Conservation (phyloP, 2,888 invertebrate genomes). For the Cryptocephalus primarius region DNA sequence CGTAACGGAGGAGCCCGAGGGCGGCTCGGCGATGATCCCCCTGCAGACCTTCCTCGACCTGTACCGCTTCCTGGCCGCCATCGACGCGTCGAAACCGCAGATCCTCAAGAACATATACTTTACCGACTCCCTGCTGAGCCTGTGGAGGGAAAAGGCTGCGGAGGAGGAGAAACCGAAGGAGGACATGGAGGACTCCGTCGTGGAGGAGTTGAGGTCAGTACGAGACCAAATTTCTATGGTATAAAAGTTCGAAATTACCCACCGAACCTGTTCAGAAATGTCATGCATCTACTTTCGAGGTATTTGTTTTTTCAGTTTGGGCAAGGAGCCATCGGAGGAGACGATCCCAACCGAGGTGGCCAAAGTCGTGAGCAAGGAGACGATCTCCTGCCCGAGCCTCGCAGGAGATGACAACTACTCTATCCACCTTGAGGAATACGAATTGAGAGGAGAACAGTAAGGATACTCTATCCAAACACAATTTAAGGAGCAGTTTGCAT, state of each 20-base stretch:
- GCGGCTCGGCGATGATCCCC: conserved; percentile 66
- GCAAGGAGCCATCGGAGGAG: conserved; percentile 4
- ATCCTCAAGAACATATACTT: conserved; percentile 29
- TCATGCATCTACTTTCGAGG: no score
- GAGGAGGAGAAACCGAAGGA: conserved; percentile 16
- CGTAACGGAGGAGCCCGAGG: conserved; percentile 73
- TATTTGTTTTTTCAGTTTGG: no score
- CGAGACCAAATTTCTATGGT: neutral
- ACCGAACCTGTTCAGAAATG: no score
- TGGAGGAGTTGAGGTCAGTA: conserved; percentile 12
- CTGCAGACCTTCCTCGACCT: conserved; percentile 49
- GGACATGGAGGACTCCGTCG: conserved; percentile 12
- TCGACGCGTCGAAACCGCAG: conserved; percentile 43
- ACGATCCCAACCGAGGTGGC: conserved; percentile 12
- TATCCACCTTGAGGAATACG: conserved; percentile 3
- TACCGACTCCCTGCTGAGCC: conserved; percentile 26
- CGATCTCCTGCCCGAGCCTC: conserved; percentile 26
- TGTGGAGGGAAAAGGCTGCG: conserved; percentile 19
- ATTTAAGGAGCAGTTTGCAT: no score
- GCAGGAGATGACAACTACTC: conserved; percentile 18
- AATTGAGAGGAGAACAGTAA: no score
- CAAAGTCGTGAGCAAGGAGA: conserved; percentile 13
- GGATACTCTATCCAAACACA: no score
- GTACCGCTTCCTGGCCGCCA: conserved; percentile 45
- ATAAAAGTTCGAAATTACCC: neutral